phyloP scores from a whole-genome alignment of 2,797 vertebrate species.

The Sebastes flavidus region DNA sequence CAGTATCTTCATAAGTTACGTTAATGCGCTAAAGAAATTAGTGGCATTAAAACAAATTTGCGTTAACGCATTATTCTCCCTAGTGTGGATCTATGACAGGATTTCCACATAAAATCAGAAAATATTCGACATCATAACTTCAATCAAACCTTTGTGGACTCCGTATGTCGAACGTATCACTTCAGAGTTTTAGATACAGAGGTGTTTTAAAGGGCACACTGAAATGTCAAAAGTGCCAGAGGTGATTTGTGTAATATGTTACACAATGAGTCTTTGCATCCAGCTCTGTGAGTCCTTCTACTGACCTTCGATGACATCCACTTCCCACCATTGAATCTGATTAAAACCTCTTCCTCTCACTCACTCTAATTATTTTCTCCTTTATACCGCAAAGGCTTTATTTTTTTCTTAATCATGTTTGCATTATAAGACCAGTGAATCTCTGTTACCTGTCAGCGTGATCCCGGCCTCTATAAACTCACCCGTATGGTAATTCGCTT shows the following conservation, averaged over 20 bases:
- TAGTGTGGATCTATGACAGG: background rate
- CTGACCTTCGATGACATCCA: slow-evolving; percentile 16
- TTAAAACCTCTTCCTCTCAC: slow-evolving; percentile 34
- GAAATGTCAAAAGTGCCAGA: slow-evolving; percentile 6
- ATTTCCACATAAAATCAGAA: background rate
- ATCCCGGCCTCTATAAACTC: background rate
- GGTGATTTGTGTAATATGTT: background rate
- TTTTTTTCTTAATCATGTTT: slow-evolving; percentile 19
- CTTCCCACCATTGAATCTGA: slow-evolving; percentile 27
- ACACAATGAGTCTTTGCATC: background rate
- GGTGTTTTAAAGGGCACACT: background rate
- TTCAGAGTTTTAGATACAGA: background rate
- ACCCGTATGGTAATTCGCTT: slow-evolving; percentile 10
- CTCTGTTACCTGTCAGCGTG: background rate
- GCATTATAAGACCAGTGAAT: slow-evolving; percentile 23
- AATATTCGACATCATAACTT: background rate
- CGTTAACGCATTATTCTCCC: no score
- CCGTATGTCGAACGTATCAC: background rate
- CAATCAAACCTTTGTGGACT: background rate
- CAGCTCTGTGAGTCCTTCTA: background rate
- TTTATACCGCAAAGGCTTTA: background rate
- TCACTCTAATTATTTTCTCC: slow-evolving; percentile 17
- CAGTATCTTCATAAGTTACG: no score
- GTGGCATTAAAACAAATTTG: no score
- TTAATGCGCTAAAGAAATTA: no score